These are phyloP conservation scores for Erebia palarica DNA, from an alignment of 2,888 invertebrate species.

Conservation along the genomic window DNA sequence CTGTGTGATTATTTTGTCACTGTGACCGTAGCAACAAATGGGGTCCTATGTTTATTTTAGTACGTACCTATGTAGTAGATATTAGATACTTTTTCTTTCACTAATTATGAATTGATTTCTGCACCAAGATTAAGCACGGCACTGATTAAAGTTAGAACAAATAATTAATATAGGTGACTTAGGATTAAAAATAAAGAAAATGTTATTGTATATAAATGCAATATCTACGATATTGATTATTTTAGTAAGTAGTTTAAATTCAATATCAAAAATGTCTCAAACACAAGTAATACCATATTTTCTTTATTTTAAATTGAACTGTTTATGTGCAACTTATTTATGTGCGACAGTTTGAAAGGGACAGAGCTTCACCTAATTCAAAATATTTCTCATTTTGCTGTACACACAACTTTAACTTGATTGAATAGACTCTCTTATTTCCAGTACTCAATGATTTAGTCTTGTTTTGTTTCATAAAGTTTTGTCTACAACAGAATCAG, in stretches of 20 bases:
- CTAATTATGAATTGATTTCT: conserved; percentile 9
- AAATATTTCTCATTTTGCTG: background rate
- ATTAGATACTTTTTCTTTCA: conserved; percentile 9
- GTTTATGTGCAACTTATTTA: background rate
- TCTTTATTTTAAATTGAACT: background rate
- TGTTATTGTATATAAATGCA: background rate
- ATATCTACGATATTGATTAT: background rate
- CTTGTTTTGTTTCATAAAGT: background rate
- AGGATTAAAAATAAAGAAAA: conserved; percentile 5
- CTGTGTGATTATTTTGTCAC: background rate
- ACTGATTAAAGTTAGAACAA: background rate
- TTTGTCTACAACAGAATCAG: background rate
- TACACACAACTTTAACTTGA: background rate
- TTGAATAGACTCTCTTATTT: background rate
- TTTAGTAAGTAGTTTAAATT: background rate
- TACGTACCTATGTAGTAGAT: background rate
- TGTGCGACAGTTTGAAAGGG: background rate
- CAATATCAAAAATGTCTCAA: background rate
- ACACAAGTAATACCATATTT: background rate
- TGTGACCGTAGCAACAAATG: background rate
- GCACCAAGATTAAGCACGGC: conserved; percentile 16
- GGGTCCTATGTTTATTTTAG: background rate
- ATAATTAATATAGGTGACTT: background rate
- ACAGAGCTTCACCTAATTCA: background rate
- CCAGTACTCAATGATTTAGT: background rate